Percentiles rank a stretch among this genome's conserved stretches.
Conservation (phyloP, 53 echinoderm and acorn worm species). For the Luidia sarsii region DNA sequence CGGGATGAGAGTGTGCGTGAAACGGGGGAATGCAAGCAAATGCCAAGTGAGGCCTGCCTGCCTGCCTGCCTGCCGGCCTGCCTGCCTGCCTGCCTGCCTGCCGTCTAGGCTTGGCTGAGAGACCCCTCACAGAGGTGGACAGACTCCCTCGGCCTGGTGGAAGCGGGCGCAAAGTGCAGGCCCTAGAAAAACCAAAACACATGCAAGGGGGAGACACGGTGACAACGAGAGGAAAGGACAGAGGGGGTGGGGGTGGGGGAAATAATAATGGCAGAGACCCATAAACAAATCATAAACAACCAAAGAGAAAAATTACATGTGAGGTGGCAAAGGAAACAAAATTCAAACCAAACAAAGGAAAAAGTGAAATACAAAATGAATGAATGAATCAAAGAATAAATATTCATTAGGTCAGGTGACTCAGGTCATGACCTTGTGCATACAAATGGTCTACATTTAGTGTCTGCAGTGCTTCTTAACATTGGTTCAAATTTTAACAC, state of each 20-base stretch:
- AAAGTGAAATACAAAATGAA: not conserved
- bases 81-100: slow-evolving; percentile 36
- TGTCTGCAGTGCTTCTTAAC: too few relatives aligned
- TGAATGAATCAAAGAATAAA: not conserved
- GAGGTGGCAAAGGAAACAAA: slow-evolving; percentile 5
- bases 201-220: slow-evolving; percentile 42
- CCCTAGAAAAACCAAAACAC: slow-evolving; percentile 56
- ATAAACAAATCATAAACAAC: slow-evolving; percentile 1
- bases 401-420: too few relatives aligned
- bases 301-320: not conserved
- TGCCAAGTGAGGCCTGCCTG: slow-evolving; percentile 22
- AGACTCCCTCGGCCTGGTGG: slow-evolving; percentile 27
- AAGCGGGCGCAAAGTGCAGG: slow-evolving; percentile 28
- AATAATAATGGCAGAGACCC: slow-evolving; percentile 2
- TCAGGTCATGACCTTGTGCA: too few relatives aligned
- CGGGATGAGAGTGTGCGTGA: slow-evolving; percentile 43
- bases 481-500: too few relatives aligned
- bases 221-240: not conserved
- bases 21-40: slow-evolving; percentile 30
- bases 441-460: too few relatives aligned
- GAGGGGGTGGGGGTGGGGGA: not conserved
- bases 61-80: slow-evolving; percentile 29
- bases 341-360: not conserved
- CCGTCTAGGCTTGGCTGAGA: slow-evolving; percentile 34
- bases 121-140: slow-evolving; percentile 20